Evolutionary conservation across 2,888 invertebrate species (phyloP).

Genomic region (Euspilapteryx auroguttella): DNA sequence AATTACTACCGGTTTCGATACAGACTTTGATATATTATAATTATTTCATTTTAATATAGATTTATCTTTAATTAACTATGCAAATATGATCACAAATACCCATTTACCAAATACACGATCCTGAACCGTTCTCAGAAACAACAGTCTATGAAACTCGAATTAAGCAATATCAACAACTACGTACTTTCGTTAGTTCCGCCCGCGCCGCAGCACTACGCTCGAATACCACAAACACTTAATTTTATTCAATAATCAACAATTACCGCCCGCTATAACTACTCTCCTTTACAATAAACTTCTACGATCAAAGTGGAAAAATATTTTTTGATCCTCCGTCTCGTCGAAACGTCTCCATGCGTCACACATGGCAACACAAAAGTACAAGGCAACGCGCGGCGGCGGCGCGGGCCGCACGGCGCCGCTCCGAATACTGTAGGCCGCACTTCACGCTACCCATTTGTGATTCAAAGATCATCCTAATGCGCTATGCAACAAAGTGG

Average conservation of each 20-base stretch:
- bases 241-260: slow-evolving; percentile 62
- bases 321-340: slow-evolving; percentile 41
- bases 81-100: slow-evolving; percentile 54
- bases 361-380: slow-evolving; percentile 40
- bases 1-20: slow-evolving; percentile 28
- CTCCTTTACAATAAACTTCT: slow-evolving; percentile 23
- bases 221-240: slow-evolving; percentile 54
- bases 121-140: slow-evolving; percentile 25
- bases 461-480: no score
- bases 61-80: slow-evolving; percentile 45
- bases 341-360: slow-evolving; percentile 38
- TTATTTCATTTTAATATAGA: slow-evolving; percentile 45
- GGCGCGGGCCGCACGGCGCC: background rate
- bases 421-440: no score
- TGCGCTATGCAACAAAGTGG: no score
- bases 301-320: slow-evolving; percentile 59
- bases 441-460: no score
- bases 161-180: slow-evolving; percentile 23
- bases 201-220: slow-evolving; percentile 25
- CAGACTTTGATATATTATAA: slow-evolving; percentile 25
- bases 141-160: slow-evolving; percentile 16
- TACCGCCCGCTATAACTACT: slow-evolving; percentile 54
- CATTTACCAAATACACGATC: slow-evolving; percentile 49
- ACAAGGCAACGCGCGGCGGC: slow-evolving; percentile 28
- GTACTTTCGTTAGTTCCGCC: no score